Evolutionary conservation across 1,140 invertebrate species (phyloP).

Genomic region (Arion vulgaris): DNA sequence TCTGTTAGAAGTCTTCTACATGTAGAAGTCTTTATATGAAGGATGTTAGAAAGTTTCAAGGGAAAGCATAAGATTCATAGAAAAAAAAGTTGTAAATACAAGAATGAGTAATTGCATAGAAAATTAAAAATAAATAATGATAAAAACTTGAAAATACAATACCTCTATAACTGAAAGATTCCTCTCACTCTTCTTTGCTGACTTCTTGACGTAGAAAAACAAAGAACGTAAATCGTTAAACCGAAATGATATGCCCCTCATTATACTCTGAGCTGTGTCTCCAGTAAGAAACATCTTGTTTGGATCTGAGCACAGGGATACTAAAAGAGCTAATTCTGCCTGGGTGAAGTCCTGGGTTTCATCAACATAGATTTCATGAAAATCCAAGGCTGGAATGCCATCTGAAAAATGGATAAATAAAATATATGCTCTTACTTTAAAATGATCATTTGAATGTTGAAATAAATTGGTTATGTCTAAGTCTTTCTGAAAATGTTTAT

Average conservation of each 20-base stretch:
- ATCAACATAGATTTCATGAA: slow-evolving; percentile 69
- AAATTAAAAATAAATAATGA: too few species aligned
- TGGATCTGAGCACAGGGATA: slow-evolving; percentile 62
- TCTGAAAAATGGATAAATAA: not conserved
- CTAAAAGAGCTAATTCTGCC: slow-evolving; percentile 66
- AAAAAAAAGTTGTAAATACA: too few species aligned
- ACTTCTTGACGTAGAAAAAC: slow-evolving; percentile 63
- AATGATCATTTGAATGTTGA: too few species aligned
- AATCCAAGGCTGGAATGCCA: slow-evolving; percentile 40
- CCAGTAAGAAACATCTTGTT: slow-evolving; percentile 70
- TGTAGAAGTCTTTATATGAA: too few species aligned
- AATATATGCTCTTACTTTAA: too few species aligned
- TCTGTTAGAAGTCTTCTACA: too few species aligned
- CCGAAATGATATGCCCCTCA: slow-evolving; percentile 68
- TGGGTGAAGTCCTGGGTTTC: slow-evolving; percentile 71
- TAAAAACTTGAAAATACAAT: too few species aligned
- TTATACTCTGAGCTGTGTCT: slow-evolving; percentile 70
- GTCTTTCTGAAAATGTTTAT: too few species aligned
- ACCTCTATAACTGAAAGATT: slow-evolving; percentile 8
- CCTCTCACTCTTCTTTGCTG: slow-evolving; percentile 32
- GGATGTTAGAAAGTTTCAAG: too few species aligned
- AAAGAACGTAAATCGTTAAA: slow-evolving; percentile 66
- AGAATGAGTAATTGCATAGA: too few species aligned
- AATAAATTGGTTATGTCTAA: too few species aligned
- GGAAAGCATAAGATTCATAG: too few species aligned